phyloP scores from a whole-genome alignment of 2,113 vertebrate species.

The Vicugna pacos region DNA sequence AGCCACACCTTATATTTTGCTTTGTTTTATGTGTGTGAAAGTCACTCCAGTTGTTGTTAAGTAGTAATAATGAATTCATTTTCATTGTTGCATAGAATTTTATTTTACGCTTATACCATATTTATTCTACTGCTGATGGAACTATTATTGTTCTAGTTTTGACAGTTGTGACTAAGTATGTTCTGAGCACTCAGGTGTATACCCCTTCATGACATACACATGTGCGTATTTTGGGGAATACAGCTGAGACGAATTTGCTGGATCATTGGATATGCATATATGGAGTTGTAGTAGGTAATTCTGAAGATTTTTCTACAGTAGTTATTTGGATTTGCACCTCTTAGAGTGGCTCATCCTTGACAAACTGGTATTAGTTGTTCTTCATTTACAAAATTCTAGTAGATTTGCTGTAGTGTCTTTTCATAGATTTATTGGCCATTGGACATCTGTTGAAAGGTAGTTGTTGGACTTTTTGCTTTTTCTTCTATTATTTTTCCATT shows the following conservation, averaged over 20 bases:
- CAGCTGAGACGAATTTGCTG: not conserved
- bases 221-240: rapidly evolving
- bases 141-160: not conserved
- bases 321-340: not conserved
- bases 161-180: not conserved
- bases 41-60: not conserved
- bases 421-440: not conserved
- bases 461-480: not conserved
- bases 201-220: not conserved
- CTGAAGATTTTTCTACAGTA: not conserved
- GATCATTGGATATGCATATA: not conserved
- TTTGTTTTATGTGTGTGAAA: not conserved
- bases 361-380: not conserved
- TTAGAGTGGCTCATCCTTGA: not conserved
- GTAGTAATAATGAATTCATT: not conserved
- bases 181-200: not conserved
- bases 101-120: not conserved
- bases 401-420: not conserved
- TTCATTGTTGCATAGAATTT: not conserved
- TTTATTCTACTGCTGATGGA: not conserved
- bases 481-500: not conserved
- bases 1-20: not conserved
- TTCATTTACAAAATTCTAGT: not conserved
- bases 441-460: not conserved
- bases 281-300: not conserved